These are phyloP conservation scores for Agonopterix heracliana DNA, from an alignment of 2,888 invertebrate species.

Conservation along the genomic window DNA sequence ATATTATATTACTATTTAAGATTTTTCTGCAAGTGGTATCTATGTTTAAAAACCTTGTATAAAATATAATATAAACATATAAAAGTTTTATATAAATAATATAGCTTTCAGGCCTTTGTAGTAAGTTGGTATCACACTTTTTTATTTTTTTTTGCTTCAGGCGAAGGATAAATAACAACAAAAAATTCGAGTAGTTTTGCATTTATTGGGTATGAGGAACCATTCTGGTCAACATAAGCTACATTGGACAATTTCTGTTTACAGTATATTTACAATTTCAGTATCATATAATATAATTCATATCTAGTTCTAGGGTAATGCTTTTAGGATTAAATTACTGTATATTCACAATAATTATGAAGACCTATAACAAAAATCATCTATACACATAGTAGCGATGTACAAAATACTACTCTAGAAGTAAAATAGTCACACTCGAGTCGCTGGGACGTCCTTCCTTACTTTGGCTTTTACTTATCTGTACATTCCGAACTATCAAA, in stretches of 20 bases:
- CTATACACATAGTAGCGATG: slow-evolving; percentile 69
- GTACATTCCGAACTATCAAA: slow-evolving; percentile 13
- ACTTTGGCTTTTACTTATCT: slow-evolving; percentile 28
- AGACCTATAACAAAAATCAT: slow-evolving; percentile 54
- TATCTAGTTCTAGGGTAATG: slow-evolving; percentile 63
- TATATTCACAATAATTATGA: slow-evolving; percentile 72
- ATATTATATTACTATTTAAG: too few species aligned
- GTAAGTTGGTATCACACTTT: too few species aligned
- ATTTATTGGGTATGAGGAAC: slow-evolving; percentile 77
- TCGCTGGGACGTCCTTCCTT: slow-evolving; percentile 39
- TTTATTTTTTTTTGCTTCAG: too few species aligned
- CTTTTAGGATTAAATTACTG: slow-evolving; percentile 62
- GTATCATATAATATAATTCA: slow-evolving; percentile 65
- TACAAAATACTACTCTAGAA: slow-evolving; percentile 66
- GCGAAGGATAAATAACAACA: too few species aligned
- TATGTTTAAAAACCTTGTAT: too few species aligned
- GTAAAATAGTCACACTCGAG: slow-evolving; percentile 41
- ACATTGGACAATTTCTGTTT: slow-evolving; percentile 71
- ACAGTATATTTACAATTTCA: slow-evolving; percentile 74
- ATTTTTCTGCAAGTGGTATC: too few species aligned
- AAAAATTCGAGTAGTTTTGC: slow-evolving; percentile 62
- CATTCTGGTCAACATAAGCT: slow-evolving; percentile 76
- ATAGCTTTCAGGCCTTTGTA: too few species aligned
- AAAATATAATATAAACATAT: too few species aligned
- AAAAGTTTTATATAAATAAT: too few species aligned